Evolutionary conservation across 2,797 vertebrate species (phyloP), one percentile per base, ranked within the genome.

Genomic region (Falco columbarius): DNA sequence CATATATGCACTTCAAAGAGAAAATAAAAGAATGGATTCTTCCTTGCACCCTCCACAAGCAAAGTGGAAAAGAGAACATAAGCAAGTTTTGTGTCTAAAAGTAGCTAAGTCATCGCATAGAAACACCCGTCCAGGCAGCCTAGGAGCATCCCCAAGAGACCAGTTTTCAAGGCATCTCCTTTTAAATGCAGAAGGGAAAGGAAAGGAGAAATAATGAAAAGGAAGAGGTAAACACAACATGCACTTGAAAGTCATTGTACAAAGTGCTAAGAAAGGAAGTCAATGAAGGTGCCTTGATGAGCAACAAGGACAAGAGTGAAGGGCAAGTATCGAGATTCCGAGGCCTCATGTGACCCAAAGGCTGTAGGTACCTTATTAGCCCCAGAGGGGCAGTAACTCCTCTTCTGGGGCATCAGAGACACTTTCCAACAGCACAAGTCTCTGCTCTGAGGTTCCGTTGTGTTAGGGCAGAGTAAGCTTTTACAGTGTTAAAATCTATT

Each of bases 101-200:
- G 23, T 7, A 70, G 12, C 0, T 0, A 85, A 65, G 15, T 34
- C 0, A 16, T 23, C 61, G 71, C 38, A 46, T 3, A 58, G 30
- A 66, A 82, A 42, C 38, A 79, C 15, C 20, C 56, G 21, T 24
- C 27, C 49, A 36, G 67, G 36, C 49, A 79, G 30, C 49, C n/a
- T 49, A 40, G 54, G 19, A 58, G 14, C 1, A 2, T 32, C 17
- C 59, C 17, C 29, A 30, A 14, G 42, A 56, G 54, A 80, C 2
- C 0, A 1, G 5, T 66, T 88, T 65, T 56, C 55, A 47, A 63
- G 22, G 14, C 12, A 72, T 8, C 21, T 32, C 34, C 30, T 65
- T 67, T 59, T 52, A 55, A 71, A 56, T 22, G 36, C 23, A 72
- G 58, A 30, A 47, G 12, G 23, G 44, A 63, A 76, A 51, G 6